Evolutionary conservation across 2,888 invertebrate genomes (phyloP).

Genomic region (Chrysina gloriosa): DNA sequence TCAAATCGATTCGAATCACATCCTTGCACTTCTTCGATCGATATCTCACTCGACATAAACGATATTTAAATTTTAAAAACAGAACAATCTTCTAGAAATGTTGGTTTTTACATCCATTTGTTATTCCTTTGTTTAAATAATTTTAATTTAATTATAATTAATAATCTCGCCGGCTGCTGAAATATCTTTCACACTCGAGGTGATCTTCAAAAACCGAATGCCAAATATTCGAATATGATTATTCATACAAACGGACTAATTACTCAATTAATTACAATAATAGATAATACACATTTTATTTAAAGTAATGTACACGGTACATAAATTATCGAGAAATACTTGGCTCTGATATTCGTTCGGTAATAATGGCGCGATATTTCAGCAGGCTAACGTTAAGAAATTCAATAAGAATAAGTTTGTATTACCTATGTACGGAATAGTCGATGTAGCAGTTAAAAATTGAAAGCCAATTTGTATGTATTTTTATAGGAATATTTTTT

Average conservation of each 20-base stretch:
- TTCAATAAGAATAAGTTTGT: too few species aligned
- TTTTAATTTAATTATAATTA: neutral
- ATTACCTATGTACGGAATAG: too few species aligned
- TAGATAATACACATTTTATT: conserved; percentile 14
- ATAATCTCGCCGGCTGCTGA: conserved; percentile 41
- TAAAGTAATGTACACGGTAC: conserved; percentile 62
- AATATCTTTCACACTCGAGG: conserved; percentile 34
- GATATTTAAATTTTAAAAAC: conserved; percentile 65
- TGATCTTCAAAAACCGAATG: conserved; percentile 32
- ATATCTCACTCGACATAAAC: neutral
- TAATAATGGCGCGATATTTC: too few species aligned
- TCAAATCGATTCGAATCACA: conserved; percentile 44
- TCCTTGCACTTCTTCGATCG: conserved; percentile 53
- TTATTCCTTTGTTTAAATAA: conserved; percentile 8
- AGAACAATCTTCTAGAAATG: conserved; percentile 63
- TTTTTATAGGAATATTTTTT: too few species aligned
- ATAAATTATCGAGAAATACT: conserved; percentile 54
- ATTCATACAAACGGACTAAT: neutral
- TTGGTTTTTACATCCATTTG: conserved; percentile 54
- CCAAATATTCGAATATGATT: conserved; percentile 45
- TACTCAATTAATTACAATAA: neutral
- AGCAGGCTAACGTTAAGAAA: too few species aligned
- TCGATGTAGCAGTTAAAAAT: too few species aligned
- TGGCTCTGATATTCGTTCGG: too few species aligned
- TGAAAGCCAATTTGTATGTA: too few species aligned